These are phyloP conservation scores for Oryzias javanicus DNA, from an alignment of 2,113 vertebrate genomes.

Conservation along the genomic window DNA sequence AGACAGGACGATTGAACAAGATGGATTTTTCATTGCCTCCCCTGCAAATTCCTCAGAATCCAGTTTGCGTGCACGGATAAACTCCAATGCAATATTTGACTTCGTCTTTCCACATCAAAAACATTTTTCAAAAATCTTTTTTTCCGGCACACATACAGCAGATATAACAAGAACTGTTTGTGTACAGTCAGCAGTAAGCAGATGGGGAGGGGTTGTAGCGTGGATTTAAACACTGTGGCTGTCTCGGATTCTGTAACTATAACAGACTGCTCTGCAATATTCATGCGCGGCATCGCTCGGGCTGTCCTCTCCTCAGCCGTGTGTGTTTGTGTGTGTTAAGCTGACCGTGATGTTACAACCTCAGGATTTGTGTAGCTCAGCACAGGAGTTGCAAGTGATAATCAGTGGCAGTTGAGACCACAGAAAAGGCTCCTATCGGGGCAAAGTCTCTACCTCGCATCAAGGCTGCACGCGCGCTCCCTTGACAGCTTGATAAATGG, in stretches of 20 bases:
- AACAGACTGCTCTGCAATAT: conserved; percentile 36
- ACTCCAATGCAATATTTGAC: conserved; percentile 43
- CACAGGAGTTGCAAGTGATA: conserved; percentile 20
- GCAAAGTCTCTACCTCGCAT: conserved; percentile 32
- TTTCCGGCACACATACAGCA: not conserved
- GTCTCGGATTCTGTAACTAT: conserved; percentile 38
- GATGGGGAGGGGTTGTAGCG: conserved; percentile 48
- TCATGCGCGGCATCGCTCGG: conserved; percentile 19
- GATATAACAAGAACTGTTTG: conserved; percentile 60
- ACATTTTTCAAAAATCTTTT: conserved; percentile 38
- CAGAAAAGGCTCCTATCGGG: conserved; percentile 26
- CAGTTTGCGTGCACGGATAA: conserved; percentile 23
- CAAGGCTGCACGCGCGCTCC: conserved; percentile 19
- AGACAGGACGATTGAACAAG: conserved; percentile 26
- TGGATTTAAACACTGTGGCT: conserved; percentile 45
- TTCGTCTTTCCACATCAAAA: conserved; percentile 59
- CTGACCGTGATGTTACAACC: conserved; percentile 9
- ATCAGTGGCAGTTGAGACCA: conserved; percentile 40
- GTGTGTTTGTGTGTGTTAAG: conserved; percentile 7
- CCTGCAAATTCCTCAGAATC: conserved; percentile 10
- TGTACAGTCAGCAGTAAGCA: conserved; percentile 62
- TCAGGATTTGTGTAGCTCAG: conserved; percentile 19
- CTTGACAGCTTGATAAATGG: conserved; percentile 54
- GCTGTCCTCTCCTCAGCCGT: conserved; percentile 9
- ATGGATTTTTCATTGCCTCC: conserved; percentile 9